Base-by-base conservation (phyloP, 2,113 vertebrate species). In the Tyto alba region DNA sequence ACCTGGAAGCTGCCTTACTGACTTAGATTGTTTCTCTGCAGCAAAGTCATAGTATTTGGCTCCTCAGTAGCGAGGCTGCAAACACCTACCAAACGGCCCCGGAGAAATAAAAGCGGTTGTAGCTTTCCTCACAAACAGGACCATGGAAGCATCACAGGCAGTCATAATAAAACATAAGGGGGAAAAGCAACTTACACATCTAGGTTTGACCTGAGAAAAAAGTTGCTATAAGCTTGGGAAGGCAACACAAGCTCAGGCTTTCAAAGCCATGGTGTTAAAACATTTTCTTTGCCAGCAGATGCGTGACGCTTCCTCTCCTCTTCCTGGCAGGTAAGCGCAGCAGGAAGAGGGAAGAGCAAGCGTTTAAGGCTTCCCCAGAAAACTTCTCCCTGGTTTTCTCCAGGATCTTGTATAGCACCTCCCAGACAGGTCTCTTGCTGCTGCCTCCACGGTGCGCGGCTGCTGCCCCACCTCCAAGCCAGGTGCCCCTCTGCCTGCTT, bases 271-370 rank as follows among this genome's bases (percentile, higher is more conserved):
- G 12, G 52, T 22, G 60, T 30, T 74, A 55, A 57, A 95, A 26
- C 21, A 71, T 59, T 78, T 89, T 59, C 60, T 63, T 67, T 62
- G 53, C 56, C 73, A 62, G 20, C 1, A 3, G 41, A 13, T 45
- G 1, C 0, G 0, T 22, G 29, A 7, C 25, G 29, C 18, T 83
- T 83, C 40, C 36, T 59, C 6, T 23, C 36, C 32, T 66, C 50
- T 62, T 90, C 45, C 36, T 71, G 66, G 23, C 19, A 84, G 8
- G 10, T 16, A 59, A 85, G 20, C 29, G 62, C 27, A 57, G 34
- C 2, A 83, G 9, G 34, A 74, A 81, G 20, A 62, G 2, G 66
- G 88, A 90, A 60, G 23, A 85, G 12, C 21, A 83, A 63, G 16
- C 16, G 47, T 23, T 30, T 68, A 85, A 85, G 12, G 7, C 45